phyloP scores from a whole-genome alignment of 2,888 invertebrate species.

The Sinopyrophorus schimmeli region DNA sequence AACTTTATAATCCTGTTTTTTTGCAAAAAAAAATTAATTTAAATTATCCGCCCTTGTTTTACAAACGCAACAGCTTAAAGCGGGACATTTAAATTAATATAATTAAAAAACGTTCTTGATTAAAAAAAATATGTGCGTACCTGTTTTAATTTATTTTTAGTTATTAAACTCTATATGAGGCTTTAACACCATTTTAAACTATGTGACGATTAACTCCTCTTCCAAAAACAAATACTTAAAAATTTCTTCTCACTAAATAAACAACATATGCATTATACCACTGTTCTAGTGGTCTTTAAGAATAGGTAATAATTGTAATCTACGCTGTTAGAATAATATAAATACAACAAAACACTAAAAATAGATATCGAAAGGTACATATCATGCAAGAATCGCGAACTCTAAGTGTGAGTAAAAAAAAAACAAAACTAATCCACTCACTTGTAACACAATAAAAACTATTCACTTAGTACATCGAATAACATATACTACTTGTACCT shows the following conservation, averaged over 20 bases:
- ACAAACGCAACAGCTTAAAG: too few species aligned
- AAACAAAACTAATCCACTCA: too few species aligned
- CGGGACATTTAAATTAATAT: too few species aligned
- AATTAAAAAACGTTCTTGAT: too few species aligned
- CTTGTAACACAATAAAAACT: too few species aligned
- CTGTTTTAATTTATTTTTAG: conserved; percentile 11
- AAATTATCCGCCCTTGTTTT: too few species aligned
- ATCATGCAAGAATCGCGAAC: conserved; percentile 7
- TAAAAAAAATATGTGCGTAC: conserved; percentile 12
- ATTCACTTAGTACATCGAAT: too few species aligned
- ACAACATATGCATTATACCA: conserved; percentile 15
- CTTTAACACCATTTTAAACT: conserved; percentile 18
- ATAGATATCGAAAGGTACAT: conserved; percentile 10
- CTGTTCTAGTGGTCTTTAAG: conserved; percentile 16
- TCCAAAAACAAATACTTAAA: conserved; percentile 17
- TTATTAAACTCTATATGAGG: conserved; percentile 18
- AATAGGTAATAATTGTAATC: conserved; percentile 15
- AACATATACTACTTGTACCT: too few species aligned
- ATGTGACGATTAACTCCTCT: conserved; percentile 20
- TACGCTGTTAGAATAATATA: conserved; percentile 14
- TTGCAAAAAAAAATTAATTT: too few species aligned
- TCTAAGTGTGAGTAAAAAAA: conserved; percentile 9
- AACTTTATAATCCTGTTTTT: too few species aligned
- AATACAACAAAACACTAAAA: conserved; percentile 13
- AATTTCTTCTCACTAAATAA: conserved; percentile 12